phyloP scores from a whole-genome alignment of 1,140 invertebrate genomes.

The Antheraea mylitta region DNA sequence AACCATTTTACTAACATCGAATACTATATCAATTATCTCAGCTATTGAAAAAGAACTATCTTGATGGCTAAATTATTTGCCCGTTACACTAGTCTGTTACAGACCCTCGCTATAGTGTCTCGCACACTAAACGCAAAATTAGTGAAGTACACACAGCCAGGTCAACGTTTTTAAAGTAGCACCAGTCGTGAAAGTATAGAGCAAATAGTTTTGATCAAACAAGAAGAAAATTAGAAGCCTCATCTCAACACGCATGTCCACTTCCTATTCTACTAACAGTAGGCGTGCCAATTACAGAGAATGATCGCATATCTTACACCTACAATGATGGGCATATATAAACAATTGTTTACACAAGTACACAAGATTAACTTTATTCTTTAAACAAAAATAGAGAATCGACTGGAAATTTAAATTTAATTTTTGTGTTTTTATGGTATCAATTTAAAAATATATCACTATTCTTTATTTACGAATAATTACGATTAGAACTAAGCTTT shows the following conservation, averaged over 20 bases:
- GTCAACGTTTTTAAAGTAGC: constrained; percentile 62
- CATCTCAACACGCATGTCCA: constrained; percentile 16
- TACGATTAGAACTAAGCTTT: too few species aligned
- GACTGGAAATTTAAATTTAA: neutral
- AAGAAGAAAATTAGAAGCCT: constrained; percentile 47
- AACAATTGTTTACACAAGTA: too few species aligned
- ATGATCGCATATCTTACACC: neutral
- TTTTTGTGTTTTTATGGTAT: too few species aligned
- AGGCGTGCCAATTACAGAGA: neutral
- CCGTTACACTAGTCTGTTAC: neutral
- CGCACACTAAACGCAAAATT: constrained; percentile 41
- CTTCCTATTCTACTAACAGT: constrained; percentile 17
- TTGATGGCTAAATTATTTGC: neutral
- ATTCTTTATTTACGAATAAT: too few species aligned
- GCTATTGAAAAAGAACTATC: neutral
- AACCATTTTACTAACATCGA: too few species aligned
- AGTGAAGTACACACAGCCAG: constrained; percentile 46
- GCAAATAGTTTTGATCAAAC: constrained; percentile 59
- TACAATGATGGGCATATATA: too few species aligned
- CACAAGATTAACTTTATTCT: neutral
- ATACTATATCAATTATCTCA: too few species aligned
- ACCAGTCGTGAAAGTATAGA: constrained; percentile 54
- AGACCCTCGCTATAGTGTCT: constrained; percentile 14
- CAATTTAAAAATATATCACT: too few species aligned
- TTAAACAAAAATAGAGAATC: neutral